Conservation (phyloP, 2,888 invertebrate genomes). For the Marronus borbonicus region DNA sequence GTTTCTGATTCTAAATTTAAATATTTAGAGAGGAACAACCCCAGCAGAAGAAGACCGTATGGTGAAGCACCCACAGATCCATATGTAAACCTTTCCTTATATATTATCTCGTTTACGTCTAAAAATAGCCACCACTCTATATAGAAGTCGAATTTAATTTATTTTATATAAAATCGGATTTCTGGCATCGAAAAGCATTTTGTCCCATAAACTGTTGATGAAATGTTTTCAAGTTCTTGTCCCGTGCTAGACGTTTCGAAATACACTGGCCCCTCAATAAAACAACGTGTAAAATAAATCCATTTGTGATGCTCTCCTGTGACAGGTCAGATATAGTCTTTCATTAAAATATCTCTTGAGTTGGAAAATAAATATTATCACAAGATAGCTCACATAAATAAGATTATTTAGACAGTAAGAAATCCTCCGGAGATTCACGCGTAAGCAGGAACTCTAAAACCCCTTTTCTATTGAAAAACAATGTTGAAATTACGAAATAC, state of each 20-base stretch:
- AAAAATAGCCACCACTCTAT: slow-evolving; percentile 38
- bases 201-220: slow-evolving; percentile 47
- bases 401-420: slow-evolving; percentile 45
- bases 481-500: slow-evolving; percentile 9
- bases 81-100: slow-evolving; percentile 36
- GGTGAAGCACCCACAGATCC: slow-evolving; percentile 45
- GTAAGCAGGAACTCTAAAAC: slow-evolving; percentile 36
- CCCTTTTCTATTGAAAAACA: slow-evolving; percentile 17
- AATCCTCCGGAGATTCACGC: slow-evolving; percentile 18
- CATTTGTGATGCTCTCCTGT: slow-evolving; percentile 44
- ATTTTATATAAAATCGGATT: slow-evolving; percentile 43
- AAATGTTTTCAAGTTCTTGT: slow-evolving; percentile 43
- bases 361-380: slow-evolving; percentile 46
- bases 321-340: slow-evolving; percentile 45
- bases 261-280: slow-evolving; percentile 33
- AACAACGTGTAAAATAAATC: slow-evolving; percentile 41
- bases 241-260: slow-evolving; percentile 22
- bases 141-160: slow-evolving; percentile 46
- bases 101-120: slow-evolving; percentile 36
- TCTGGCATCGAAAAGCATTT: slow-evolving; percentile 23
- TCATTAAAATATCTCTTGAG: slow-evolving; percentile 42
- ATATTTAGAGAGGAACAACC: slow-evolving; percentile 47
- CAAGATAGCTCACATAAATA: slow-evolving; percentile 46
- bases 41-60: slow-evolving; percentile 48
- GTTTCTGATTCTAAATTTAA: slow-evolving; percentile 50